These are phyloP conservation scores for Hypotaenidia philippensis DNA, from an alignment of 2,797 vertebrate species.

Conservation along the genomic window DNA sequence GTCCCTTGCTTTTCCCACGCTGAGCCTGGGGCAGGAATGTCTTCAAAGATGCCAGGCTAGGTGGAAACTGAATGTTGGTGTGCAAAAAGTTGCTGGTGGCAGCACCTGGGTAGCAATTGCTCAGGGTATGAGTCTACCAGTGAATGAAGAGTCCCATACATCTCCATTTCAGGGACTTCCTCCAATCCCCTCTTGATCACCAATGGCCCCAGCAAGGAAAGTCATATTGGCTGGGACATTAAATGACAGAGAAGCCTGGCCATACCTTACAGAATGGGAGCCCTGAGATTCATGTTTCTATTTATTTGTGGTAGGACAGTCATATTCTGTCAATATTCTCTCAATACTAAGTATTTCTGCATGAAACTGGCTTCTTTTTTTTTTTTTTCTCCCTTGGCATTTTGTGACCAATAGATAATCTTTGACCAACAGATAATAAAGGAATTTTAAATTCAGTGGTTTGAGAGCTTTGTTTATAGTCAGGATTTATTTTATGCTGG, in stretches of 20 bases:
- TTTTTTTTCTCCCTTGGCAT: background rate
- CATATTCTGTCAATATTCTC: constrained; percentile 32
- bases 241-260: background rate
- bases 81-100: background rate
- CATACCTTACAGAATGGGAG: background rate
- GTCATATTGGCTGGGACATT: background rate
- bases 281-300: background rate
- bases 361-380: constrained; percentile 11
- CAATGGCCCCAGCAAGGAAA: background rate
- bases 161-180: background rate
- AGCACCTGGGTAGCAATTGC: background rate
- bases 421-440: constrained; percentile 16
- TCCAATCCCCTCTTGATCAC: background rate
- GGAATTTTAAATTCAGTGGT: constrained; percentile 17
- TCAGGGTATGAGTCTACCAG: background rate
- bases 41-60: constrained; percentile 15
- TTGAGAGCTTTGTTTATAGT: constrained; percentile 44
- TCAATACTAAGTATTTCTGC: constrained; percentile 55
- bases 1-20: background rate
- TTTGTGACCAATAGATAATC: constrained; percentile 31
- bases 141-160: background rate
- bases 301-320: constrained; percentile 24
- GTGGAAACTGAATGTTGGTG: background rate
- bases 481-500: constrained; percentile 30
- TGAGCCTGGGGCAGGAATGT: background rate